Conservation (phyloP, 1,140 invertebrate genomes). For the Medauroidea extradentata region DNA sequence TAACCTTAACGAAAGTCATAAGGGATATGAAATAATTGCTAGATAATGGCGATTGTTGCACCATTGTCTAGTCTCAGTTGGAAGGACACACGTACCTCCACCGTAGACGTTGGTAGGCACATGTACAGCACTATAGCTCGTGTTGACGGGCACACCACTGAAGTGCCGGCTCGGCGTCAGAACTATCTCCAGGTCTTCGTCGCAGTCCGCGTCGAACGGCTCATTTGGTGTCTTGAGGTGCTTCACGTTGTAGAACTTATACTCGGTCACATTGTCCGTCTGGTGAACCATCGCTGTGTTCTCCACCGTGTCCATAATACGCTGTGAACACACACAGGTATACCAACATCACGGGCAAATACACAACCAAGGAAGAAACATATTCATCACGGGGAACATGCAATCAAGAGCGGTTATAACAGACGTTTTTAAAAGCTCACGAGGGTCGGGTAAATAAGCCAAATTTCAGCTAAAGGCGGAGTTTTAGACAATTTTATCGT, state of each 20-base stretch:
- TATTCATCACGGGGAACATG: too few species aligned
- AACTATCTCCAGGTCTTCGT: slow-evolving; percentile 39
- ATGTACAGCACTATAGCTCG: slow-evolving; percentile 82
- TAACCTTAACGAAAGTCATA: too few species aligned
- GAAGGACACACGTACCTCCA: slow-evolving; percentile 55
- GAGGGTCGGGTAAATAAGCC: too few species aligned
- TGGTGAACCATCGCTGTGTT: slow-evolving; percentile 59
- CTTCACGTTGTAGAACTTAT: slow-evolving; percentile 69
- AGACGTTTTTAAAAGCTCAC: too few species aligned
- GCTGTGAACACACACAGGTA: slow-evolving; percentile 44
- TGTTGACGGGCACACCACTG: slow-evolving; percentile 74
- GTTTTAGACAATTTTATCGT: too few species aligned
- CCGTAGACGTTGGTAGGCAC: slow-evolving; percentile 95
- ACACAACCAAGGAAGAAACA: too few species aligned
- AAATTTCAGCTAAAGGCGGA: too few species aligned
- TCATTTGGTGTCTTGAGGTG: slow-evolving; percentile 38
- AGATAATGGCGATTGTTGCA: too few species aligned
- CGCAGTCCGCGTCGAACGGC: slow-evolving; percentile 6
- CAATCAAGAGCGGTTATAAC: too few species aligned
- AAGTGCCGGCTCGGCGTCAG: slow-evolving; percentile 71
- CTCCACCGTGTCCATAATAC: slow-evolving; percentile 78
- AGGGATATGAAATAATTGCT: too few species aligned
- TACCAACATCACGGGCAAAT: too few species aligned
- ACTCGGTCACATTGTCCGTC: slow-evolving; percentile 57
- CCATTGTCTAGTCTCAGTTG: too few species aligned